Evolutionary conservation across 2,888 invertebrate genomes (phyloP), one percentile per base, ranked within the genome.

Genomic region (Schrankia costaestrigalis): DNA sequence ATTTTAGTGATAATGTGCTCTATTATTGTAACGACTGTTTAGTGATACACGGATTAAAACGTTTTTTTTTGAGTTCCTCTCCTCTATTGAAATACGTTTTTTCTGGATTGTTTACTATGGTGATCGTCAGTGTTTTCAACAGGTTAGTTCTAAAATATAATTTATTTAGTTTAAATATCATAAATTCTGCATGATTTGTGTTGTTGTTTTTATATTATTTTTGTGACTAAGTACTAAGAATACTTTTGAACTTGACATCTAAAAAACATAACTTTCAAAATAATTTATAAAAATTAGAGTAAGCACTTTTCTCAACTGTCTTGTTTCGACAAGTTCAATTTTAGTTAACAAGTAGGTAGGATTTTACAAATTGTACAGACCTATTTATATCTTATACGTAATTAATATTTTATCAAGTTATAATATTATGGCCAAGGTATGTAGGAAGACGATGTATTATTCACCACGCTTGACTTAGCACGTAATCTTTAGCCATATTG

Each of bases 51-150:
- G 64, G 70, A 78, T 77, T 70, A 54, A 52, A 57, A 55, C 31
- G 25, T 38, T 30, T 35, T 39, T 49, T 43, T 33, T 56, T 33
- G 13, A 51, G n/a, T n/a, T n/a, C n/a, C n/a, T n/a, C n/a, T 56
- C 53, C 53, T 58, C 51, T 52, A 46, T 63, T 48, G 46, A 58
- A 54, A 58, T 59, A 58, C 60, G 58, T 8, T 60, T 54, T 50
- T 53, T 49, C 65, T 73, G 84, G 85, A 83, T 84, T 79, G 70
- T 80, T 79, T 76, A 85, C 69, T 77, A 87, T 87, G 86, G 86
- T 87, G 71, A 86, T 87, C 67, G 85, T 87, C 71, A 78, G 86
- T 71, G 86, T 87, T 65, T 87, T 87, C 70, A 87, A 82, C 78
- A 86, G 86, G 86, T 86, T 63, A 77, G 83, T 76, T 13, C 14